Conservation (phyloP, 2,888 invertebrate species). For the Chloroclystis v-ata region DNA sequence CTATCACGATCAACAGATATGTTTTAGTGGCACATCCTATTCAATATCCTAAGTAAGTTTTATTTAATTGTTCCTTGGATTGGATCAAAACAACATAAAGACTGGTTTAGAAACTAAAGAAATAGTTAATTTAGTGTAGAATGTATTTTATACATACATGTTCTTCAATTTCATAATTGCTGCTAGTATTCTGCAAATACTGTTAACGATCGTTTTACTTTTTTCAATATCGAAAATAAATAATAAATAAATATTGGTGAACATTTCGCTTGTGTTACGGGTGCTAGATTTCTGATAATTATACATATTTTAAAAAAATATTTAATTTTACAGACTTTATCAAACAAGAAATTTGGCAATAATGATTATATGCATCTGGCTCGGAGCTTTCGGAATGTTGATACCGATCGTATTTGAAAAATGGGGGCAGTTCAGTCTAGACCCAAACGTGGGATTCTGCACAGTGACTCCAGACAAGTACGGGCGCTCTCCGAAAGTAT, state of each 20-base stretch:
- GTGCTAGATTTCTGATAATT: too few relatives aligned
- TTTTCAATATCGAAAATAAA: too few relatives aligned
- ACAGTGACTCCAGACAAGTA: conserved; percentile 19
- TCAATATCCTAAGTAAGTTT: conserved; percentile 19
- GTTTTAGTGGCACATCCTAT: conserved; percentile 23
- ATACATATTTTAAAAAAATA: too few relatives aligned
- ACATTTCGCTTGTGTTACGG: too few relatives aligned
- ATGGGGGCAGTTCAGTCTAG: conserved; percentile 23
- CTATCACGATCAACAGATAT: conserved; percentile 24
- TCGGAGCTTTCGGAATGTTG: conserved; percentile 7
- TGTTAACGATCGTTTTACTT: too few relatives aligned
- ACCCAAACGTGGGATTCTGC: conserved; percentile 15
- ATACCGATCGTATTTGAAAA: conserved; percentile 12
- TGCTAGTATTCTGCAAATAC: too few relatives aligned
- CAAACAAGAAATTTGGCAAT: conserved; percentile 18
- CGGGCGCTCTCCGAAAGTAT: conserved; percentile 9
- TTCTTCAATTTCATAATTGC: too few relatives aligned
- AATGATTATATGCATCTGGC: conserved; percentile 23
- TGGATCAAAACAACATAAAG: too few relatives aligned
- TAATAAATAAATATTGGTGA: too few relatives aligned
- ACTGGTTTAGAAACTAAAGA: too few relatives aligned
- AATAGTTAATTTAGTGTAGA: too few relatives aligned
- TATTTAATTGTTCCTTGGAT: background rate
- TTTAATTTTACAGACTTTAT: conserved; percentile 18
- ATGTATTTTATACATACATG: too few relatives aligned